These are phyloP conservation scores for Diploptera punctata DNA, from an alignment of 2,888 invertebrate genomes.

Conservation along the genomic window DNA sequence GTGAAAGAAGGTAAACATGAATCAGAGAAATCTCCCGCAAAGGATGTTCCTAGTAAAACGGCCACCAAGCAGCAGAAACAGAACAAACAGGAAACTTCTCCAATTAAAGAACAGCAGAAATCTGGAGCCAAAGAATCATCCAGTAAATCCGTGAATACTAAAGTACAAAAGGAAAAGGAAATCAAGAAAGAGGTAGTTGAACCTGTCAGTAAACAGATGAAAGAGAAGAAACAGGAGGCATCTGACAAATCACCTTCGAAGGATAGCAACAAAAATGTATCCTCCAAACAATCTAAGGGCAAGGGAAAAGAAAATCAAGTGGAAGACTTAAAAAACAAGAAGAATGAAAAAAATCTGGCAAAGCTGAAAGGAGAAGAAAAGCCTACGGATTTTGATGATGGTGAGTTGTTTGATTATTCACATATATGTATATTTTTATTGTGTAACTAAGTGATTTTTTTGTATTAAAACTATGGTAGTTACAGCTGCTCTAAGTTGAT, in stretches of 20 bases:
- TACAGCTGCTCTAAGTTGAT: no score
- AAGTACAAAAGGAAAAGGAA: conserved; percentile 55
- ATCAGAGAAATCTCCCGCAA: conserved; percentile 42
- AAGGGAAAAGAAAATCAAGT: conserved; percentile 51
- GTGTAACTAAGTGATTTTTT: no score
- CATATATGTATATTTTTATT: no score
- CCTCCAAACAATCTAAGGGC: conserved; percentile 60
- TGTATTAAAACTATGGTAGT: no score
- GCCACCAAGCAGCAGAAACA: conserved; percentile 42
- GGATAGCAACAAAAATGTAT: conserved; percentile 46
- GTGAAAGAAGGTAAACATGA: neutral
- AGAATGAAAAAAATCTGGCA: conserved; percentile 60
- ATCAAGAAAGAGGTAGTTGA: conserved; percentile 51
- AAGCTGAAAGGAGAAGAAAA: conserved; percentile 64
- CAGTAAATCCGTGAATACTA: neutral
- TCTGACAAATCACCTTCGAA: conserved; percentile 50
- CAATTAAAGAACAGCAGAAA: conserved; percentile 56
- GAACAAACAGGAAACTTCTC: conserved; percentile 54
- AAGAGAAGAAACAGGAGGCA: conserved; percentile 53
- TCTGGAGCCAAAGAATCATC: conserved; percentile 46
- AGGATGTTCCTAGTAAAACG: conserved; percentile 38
- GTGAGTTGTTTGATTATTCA: conserved; percentile 51
- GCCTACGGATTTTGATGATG: conserved; percentile 76
- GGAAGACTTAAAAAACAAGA: conserved; percentile 62
- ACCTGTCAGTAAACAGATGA: conserved; percentile 41